Conservation (phyloP, 2,888 invertebrate species). For the Amphipoea lucens region DNA sequence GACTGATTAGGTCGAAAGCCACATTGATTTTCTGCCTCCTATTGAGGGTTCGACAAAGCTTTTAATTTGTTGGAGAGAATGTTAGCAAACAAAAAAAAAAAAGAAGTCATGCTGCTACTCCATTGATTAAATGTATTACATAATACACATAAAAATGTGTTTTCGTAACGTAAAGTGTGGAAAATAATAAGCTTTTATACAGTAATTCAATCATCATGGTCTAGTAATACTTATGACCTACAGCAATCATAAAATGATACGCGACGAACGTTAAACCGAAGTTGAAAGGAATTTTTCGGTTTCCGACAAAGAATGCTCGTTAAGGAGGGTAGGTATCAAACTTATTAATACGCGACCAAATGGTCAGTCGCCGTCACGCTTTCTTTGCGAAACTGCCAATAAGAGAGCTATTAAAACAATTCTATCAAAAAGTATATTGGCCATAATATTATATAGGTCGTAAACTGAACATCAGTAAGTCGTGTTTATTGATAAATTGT, state of each 20-base stretch:
- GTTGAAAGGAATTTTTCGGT: constrained; percentile 49
- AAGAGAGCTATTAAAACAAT: constrained; percentile 66
- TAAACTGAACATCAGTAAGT: constrained; percentile 65
- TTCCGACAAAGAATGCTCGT: constrained; percentile 48
- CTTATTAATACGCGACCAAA: constrained; percentile 50
- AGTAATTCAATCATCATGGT: constrained; percentile 8
- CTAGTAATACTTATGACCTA: neutral
- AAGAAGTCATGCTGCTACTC: neutral
- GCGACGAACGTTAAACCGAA: constrained; percentile 23
- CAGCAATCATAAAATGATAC: constrained; percentile 10
- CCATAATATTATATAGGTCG: constrained; percentile 68
- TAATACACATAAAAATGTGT: neutral
- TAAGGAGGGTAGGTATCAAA: constrained; percentile 57
- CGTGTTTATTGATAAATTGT: constrained; percentile 60
- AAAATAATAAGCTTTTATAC: neutral
- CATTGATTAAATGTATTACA: neutral
- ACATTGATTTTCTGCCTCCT: neutral
- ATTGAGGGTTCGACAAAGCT: neutral
- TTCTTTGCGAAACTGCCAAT: constrained; percentile 61
- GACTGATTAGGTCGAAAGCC: neutral
- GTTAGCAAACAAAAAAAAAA: neutral
- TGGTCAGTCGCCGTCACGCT: constrained; percentile 42
- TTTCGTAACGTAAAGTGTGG: neutral
- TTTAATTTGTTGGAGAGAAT: too few species aligned
- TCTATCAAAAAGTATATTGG: constrained; percentile 68